Evolutionary conservation across 2,888 invertebrate species (phyloP), one percentile per base, ranked within the genome.

Genomic region (Plebejus anna): DNA sequence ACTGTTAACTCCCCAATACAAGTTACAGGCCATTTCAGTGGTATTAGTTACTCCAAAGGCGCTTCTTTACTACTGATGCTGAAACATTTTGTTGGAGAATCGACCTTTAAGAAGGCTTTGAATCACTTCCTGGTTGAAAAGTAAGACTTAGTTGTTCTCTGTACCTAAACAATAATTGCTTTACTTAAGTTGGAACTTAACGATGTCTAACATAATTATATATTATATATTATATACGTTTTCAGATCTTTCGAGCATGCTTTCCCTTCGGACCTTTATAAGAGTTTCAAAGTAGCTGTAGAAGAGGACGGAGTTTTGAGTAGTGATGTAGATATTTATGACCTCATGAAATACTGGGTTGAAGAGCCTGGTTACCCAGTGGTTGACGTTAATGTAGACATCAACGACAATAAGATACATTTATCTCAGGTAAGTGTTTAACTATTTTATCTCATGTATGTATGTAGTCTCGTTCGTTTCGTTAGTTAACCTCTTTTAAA

Each of bases 31-130:
- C 95, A 96, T 86, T 97, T 97, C 82, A 94, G 95, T 76, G 94
- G 91, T 9, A 96, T 97, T 81, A 95, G 96, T 4, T 97, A 97
- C 82, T 94, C 95, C 22, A 97, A 97, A 85, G 96, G 96, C 3
- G 95, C 92, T 4, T 84, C 94, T 0, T 86, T 96, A 1, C 90
- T 97, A 28, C 94, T 96, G 55, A 97, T 97, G 97, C 84, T 96
- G 75, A 95, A 95, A 79, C 95, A 96, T 82, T 89, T 94, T 22
- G 85, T 96, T 51, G 95, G 95, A 4, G 87, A 91, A 5, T 82
- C 84, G 0, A 90, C 94, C 0, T 97, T 96, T 82, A 89, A 90
- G 81, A 87, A 86, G 70, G 95, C 95, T 0, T 83, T 97, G 75
- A 89, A 82, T 76, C 80, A 81, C 70, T 82, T 81, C 75, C 79